Evolutionary conservation across 2,888 invertebrate genomes (phyloP).

Genomic region (Drosophila merina): DNA sequence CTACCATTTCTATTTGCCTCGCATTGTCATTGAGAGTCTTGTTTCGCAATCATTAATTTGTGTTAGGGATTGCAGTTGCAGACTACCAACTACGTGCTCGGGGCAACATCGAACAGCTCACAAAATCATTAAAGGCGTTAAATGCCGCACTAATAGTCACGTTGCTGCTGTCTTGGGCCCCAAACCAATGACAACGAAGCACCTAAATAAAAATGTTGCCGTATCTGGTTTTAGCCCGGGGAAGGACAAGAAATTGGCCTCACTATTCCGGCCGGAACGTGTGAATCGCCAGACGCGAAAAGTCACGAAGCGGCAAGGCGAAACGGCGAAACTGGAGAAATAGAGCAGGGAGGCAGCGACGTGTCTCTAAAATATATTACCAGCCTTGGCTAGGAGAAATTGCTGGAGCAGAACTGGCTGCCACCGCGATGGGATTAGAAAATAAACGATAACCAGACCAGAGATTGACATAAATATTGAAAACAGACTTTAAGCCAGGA

Average conservation of each 20-base stretch:
- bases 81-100: conserved; percentile 45
- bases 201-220: conserved; percentile 26
- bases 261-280: conserved; percentile 29
- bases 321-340: conserved; percentile 9
- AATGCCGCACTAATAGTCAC: conserved; percentile 45
- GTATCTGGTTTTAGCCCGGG: conserved; percentile 23
- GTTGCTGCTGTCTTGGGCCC: conserved; percentile 13
- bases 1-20: conserved; percentile 35
- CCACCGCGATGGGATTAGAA: conserved; percentile 24
- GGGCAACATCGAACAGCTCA: conserved; percentile 27
- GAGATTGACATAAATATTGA: conserved; percentile 31
- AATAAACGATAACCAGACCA: conserved; percentile 24
- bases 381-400: conserved; percentile 19
- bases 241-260: conserved; percentile 31
- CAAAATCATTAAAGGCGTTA: conserved; percentile 32
- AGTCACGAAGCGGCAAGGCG: conserved; percentile 33
- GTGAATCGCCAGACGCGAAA: conserved; percentile 40
- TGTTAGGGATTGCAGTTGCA: conserved; percentile 34
- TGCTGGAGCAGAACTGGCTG: conserved; percentile 22
- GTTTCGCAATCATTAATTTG: conserved; percentile 39
- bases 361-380: conserved; percentile 37
- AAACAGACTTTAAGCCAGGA: conserved; percentile 2
- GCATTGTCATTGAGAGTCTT: conserved; percentile 8
- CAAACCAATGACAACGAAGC: conserved; percentile 22
- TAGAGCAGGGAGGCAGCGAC: conserved; percentile 13